Conservation (phyloP, 2,113 vertebrate genomes). For the Semicossyphus pulcher region DNA sequence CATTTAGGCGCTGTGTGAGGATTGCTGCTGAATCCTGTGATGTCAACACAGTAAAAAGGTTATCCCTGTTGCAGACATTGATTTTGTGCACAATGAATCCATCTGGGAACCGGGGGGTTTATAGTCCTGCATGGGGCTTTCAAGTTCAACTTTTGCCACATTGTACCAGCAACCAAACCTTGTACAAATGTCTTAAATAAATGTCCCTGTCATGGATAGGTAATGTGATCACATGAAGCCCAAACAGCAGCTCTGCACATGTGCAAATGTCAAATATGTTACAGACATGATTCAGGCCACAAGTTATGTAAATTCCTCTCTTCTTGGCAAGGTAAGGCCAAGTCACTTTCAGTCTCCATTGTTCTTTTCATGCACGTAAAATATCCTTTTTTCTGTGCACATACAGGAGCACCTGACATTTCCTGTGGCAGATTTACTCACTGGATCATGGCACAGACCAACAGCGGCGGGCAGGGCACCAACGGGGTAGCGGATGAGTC, state of each 20-base stretch:
- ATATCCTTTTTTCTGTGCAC: slow-evolving; percentile 63
- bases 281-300: slow-evolving; percentile 37
- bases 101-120: slow-evolving; percentile 3
- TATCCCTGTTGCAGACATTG: background rate
- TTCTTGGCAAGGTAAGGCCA: slow-evolving; percentile 32
- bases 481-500: slow-evolving; percentile 95
- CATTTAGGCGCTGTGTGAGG: slow-evolving; percentile 1
- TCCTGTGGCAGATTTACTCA: slow-evolving; percentile 73
- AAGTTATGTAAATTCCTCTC: slow-evolving; percentile 37
- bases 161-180: background rate
- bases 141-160: slow-evolving; percentile 51
- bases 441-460: slow-evolving; percentile 96
- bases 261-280: slow-evolving; percentile 50
- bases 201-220: slow-evolving; percentile 64
- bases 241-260: slow-evolving; percentile 12
- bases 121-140: background rate
- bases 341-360: slow-evolving; percentile 28
- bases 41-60: slow-evolving; percentile 40
- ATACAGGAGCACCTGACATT: slow-evolving; percentile 78
- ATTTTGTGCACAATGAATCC: slow-evolving; percentile 15
- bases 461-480: slow-evolving; percentile 92
- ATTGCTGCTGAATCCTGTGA: background rate
- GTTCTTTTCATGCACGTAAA: slow-evolving; percentile 40
- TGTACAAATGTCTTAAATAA: slow-evolving; percentile 7
- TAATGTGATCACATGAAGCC: slow-evolving; percentile 16